phyloP scores from a whole-genome alignment of 2,113 vertebrate genomes.

The Aspiorhynchus laticeps region DNA sequence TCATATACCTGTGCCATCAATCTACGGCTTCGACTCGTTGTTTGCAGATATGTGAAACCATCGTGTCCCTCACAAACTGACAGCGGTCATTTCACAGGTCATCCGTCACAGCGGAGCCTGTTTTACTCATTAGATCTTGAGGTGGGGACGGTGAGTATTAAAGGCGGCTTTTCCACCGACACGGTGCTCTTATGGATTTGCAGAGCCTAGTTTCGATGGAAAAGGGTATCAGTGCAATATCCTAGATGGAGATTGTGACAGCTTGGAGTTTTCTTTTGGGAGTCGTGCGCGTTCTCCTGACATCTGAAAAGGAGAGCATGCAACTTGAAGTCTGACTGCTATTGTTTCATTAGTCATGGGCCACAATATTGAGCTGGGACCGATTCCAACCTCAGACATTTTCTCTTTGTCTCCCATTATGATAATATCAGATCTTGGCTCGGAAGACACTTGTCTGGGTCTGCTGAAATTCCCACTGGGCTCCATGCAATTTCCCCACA shows the following conservation, averaged over 20 bases:
- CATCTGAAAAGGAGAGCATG: constrained; percentile 50
- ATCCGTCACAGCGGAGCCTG: constrained; percentile 31
- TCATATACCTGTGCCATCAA: constrained; percentile 5
- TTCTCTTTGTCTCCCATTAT: constrained; percentile 63
- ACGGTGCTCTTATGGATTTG: neutral
- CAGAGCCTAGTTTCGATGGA: neutral
- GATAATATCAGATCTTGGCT: constrained; percentile 65
- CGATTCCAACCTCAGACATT: constrained; percentile 55
- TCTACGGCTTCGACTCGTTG: constrained; percentile 6
- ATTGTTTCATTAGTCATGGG: constrained; percentile 60
- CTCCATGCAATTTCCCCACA: constrained; percentile 40
- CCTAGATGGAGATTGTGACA: neutral
- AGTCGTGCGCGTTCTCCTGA: constrained; percentile 33
- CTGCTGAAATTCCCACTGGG: constrained; percentile 52
- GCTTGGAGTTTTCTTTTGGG: constrained; percentile 44
- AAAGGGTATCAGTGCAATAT: neutral
- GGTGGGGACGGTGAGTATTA: neutral
- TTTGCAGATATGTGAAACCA: constrained; percentile 41
- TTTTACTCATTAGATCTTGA: neutral
- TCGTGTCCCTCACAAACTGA: constrained; percentile 1
- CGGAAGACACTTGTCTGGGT: constrained; percentile 55
- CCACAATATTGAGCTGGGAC: constrained; percentile 64
- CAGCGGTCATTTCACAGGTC: constrained; percentile 29
- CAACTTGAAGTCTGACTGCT: constrained; percentile 56
- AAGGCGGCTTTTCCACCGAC: neutral